Conservation (phyloP, 1,140 invertebrate species). For the Conus betulinus region DNA sequence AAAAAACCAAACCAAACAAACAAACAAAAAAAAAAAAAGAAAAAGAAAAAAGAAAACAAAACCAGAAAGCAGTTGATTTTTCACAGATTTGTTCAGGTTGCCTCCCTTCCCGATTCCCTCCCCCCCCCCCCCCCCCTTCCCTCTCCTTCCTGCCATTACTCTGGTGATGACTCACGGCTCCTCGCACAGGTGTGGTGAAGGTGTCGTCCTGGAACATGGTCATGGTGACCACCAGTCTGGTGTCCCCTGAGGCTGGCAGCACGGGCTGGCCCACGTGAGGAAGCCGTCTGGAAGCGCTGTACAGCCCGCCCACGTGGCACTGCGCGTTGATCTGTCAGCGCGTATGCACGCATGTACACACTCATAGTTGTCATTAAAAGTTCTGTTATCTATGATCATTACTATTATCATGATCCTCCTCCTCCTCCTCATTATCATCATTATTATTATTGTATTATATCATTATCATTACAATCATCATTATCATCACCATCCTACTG, state of each 20-base stretch:
- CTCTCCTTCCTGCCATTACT: neutral
- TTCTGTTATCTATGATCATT: too few relatives aligned
- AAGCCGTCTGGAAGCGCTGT: neutral
- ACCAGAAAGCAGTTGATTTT: neutral
- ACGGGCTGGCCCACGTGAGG: neutral
- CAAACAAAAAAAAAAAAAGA: too few relatives aligned
- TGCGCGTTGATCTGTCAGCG: neutral
- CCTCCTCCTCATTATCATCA: too few relatives aligned
- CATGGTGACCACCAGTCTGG: neutral
- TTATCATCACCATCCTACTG: too few relatives aligned
- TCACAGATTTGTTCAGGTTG: neutral
- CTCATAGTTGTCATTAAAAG: neutral
- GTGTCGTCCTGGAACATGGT: constrained; percentile 6
- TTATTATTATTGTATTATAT: neutral
- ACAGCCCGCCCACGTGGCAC: neutral
- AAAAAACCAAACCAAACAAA: too few relatives aligned
- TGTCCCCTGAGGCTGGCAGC: neutral
- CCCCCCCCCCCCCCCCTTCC: neutral
- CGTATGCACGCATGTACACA: neutral
- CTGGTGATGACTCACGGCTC: neutral
- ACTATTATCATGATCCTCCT: too few relatives aligned
- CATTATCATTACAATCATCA: too few relatives aligned
- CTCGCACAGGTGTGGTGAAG: neutral
- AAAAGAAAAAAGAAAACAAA: neutral
- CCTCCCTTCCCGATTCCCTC: too few relatives aligned